Evolutionary conservation across 2,797 vertebrate species (phyloP).

Genomic region (Gouania willdenowi): DNA sequence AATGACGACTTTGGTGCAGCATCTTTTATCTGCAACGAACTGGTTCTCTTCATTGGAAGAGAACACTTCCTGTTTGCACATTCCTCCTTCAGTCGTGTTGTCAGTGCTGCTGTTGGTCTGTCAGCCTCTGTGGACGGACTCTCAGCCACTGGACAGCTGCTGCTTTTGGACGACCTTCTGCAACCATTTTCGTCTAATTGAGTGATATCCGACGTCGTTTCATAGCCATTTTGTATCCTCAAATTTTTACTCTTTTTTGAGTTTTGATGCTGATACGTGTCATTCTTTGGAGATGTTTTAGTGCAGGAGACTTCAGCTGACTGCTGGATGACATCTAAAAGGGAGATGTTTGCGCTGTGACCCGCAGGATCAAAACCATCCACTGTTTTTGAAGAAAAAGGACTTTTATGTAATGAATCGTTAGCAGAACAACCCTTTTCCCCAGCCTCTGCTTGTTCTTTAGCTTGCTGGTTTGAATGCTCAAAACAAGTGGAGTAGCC

Average conservation of each 20-base stretch:
- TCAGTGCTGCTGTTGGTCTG: neutral
- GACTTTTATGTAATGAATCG: no score
- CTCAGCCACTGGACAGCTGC: neutral
- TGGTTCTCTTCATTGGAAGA: slow-evolving; percentile 21
- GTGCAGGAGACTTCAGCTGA: neutral
- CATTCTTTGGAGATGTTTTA: neutral
- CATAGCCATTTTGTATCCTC: neutral
- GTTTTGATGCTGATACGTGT: neutral
- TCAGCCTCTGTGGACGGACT: neutral
- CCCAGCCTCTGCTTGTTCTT: neutral
- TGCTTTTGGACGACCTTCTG: neutral
- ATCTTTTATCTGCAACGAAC: neutral
- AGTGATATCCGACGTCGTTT: no score
- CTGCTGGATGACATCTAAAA: neutral
- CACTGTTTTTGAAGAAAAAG: neutral
- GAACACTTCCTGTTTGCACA: neutral
- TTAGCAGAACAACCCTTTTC: neutral
- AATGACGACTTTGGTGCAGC: neutral
- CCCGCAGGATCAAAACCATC: neutral
- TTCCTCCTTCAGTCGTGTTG: slow-evolving; percentile 5
- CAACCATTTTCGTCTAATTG: no score
- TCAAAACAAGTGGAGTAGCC: slow-evolving; percentile 46
- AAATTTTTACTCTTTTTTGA: neutral
- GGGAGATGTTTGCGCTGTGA: neutral
- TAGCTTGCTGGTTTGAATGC: neutral